phyloP scores from a whole-genome alignment of 2,113 vertebrate genomes.

The Colinus virginianus region DNA sequence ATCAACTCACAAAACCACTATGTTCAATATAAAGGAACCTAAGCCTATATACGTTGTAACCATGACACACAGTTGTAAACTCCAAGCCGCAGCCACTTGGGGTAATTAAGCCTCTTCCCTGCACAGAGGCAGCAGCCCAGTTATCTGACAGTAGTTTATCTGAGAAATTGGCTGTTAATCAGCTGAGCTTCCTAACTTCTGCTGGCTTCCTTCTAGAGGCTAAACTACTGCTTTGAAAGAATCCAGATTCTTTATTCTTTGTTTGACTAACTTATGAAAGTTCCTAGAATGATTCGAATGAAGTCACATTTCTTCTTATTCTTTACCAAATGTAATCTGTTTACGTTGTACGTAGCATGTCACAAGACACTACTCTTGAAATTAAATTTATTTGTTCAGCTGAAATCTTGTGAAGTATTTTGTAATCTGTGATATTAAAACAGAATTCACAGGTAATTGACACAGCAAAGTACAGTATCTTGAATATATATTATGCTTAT shows the following conservation, averaged over 20 bases:
- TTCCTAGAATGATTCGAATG: neutral
- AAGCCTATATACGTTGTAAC: neutral
- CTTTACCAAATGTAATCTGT: neutral
- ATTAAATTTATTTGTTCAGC: neutral
- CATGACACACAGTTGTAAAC: neutral
- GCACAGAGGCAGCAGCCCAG: neutral
- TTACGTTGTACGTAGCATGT: neutral
- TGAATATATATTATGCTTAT: neutral
- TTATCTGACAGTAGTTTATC: neutral
- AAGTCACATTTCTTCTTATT: neutral
- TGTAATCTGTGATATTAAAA: neutral
- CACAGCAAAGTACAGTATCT: neutral
- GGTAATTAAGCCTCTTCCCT: neutral
- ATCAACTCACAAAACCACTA: neutral
- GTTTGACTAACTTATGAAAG: neutral
- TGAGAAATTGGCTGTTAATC: neutral
- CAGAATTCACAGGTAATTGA: neutral
- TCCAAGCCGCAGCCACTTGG: neutral
- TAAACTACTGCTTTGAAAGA: neutral
- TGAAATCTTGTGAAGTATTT: neutral
- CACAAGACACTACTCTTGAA: neutral
- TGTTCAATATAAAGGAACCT: neutral
- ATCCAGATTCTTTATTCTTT: neutral
- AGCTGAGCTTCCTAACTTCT: neutral
- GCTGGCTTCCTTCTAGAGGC: neutral